Evolutionary conservation across 2,888 invertebrate species (phyloP).

Genomic region (Polyommatus icarus): DNA sequence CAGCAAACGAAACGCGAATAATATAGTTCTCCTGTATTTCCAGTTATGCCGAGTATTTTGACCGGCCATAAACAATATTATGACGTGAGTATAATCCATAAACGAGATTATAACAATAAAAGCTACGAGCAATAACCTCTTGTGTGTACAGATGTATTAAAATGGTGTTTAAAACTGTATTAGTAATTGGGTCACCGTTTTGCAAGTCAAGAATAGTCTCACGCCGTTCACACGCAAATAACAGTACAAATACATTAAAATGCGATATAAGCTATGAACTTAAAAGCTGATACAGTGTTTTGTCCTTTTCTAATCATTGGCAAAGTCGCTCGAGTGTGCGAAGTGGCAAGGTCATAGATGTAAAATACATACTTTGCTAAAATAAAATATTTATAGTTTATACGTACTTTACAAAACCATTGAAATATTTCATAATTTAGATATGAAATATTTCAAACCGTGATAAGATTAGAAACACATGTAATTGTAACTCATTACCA

Average conservation of each 20-base stretch:
- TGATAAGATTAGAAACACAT: conserved; percentile 9
- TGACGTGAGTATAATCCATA: background rate
- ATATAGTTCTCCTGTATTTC: background rate
- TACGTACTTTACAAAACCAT: background rate
- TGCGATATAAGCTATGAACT: background rate
- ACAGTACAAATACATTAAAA: background rate
- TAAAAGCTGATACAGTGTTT: background rate
- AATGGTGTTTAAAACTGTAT: conserved; percentile 11
- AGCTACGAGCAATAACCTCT: background rate
- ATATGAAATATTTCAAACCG: background rate
- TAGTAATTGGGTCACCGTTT: conserved; percentile 16
- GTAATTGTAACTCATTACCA: background rate
- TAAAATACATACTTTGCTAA: too few species aligned
- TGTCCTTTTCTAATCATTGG: background rate
- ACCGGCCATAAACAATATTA: background rate
- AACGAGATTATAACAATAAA: background rate
- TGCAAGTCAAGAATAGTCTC: conserved; percentile 10
- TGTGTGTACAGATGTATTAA: conserved; percentile 9
- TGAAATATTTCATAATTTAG: background rate
- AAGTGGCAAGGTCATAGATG: too few species aligned
- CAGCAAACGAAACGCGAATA: background rate
- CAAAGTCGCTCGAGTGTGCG: too few species aligned
- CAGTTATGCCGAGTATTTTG: background rate
- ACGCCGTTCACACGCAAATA: background rate
- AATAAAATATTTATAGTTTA: too few species aligned